Evolutionary conservation across 2,888 invertebrate genomes (phyloP), one percentile per base, ranked within the genome.

Genomic region (Rotaria magnacalcarata): DNA sequence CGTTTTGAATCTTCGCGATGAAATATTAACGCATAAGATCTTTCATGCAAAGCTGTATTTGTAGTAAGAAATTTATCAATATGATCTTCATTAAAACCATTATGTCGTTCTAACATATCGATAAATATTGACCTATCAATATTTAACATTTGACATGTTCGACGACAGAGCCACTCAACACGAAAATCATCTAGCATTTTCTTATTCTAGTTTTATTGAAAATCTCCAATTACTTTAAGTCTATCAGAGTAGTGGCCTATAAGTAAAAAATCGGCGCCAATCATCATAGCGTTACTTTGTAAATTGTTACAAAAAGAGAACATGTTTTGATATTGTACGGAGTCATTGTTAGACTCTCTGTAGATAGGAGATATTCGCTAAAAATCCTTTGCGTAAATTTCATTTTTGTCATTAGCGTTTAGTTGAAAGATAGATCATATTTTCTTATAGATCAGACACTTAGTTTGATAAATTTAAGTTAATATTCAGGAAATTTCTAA

Each of bases 151-250:
- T 67, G 34, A 67, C 67, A 67, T 34, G 27, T 67, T 67, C 67
- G 67, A 16, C 67, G 67, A 34, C 67, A 67, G 34, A 67, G 11
- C 67, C 67, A 67, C 10, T 67, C 67, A 27, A 67, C 1, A 67
- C 67, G 67, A 67, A 67, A 67, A 34, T 67, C 67, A 67, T 67
- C 67, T 67, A 67, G 14, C 67, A 67, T 67, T 27, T 27, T 60
- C 8, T 56, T n/a, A 14, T 14, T 60, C 10, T 60, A 1, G n/a
- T 24, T 67, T n/a, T 34, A 34, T 34, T 34, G 14, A 0, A 67
- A 3, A 14, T 34, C 34, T 67, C 34, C 67, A 19, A 67, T 50
- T 14, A 34, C 34, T 2, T 50, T 1, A 50, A 14, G 14, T 11
- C 50, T 11, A 11, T 50, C 14, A 50, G 14, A 50, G 50, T 11